Conservation (phyloP, 2,113 vertebrate genomes). For the Orycteropus afer region DNA sequence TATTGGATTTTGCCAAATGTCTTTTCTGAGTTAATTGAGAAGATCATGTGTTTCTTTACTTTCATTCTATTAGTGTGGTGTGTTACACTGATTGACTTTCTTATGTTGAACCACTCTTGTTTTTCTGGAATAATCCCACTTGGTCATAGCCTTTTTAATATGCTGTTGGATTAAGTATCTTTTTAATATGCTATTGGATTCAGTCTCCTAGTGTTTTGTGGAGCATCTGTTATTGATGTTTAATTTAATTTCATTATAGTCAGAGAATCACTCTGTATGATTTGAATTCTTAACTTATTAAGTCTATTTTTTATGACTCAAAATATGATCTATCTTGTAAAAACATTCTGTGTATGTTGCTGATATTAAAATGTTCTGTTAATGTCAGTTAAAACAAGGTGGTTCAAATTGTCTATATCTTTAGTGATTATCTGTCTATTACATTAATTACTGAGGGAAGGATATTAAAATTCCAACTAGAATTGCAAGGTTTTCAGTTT, state of each 20-base stretch:
- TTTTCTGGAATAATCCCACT: too few species aligned
- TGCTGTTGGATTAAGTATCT: not conserved
- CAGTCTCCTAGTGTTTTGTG: too few species aligned
- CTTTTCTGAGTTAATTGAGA: too few species aligned
- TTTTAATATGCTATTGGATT: not conserved
- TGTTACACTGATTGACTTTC: too few species aligned
- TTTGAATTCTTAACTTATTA: not conserved
- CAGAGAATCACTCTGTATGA: not conserved
- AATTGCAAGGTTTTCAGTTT: not conserved
- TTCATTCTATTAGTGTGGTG: too few species aligned
- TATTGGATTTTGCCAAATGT: too few species aligned
- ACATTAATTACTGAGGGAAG: not conserved
- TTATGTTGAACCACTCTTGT: too few species aligned
- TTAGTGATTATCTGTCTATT: not conserved
- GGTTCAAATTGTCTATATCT: not conserved
- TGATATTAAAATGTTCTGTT: not conserved
- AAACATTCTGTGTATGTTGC: not conserved
- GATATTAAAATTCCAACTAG: not conserved
- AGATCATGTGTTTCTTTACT: too few species aligned
- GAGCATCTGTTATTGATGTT: not conserved
- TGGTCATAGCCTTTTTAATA: too few species aligned
- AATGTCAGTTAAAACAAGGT: not conserved
- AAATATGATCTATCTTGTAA: not conserved
- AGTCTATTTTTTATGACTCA: not conserved
- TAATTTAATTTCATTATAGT: not conserved